Percentiles rank a stretch among this genome's conserved stretches.
phyloP scores from a whole-genome alignment of 2,113 vertebrate species.

The Heterocephalus glaber region DNA sequence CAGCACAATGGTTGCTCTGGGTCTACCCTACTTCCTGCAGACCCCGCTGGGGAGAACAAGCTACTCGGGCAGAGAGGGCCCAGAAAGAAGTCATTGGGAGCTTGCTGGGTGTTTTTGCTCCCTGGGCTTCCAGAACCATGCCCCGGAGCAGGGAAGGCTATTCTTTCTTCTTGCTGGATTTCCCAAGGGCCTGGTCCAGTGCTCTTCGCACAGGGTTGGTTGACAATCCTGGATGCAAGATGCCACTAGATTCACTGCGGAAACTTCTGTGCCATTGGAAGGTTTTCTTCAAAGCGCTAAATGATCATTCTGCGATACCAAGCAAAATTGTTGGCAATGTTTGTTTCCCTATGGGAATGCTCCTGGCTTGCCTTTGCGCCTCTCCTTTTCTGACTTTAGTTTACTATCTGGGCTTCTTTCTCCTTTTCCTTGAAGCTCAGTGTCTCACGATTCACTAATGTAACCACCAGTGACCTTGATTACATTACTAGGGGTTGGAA shows the following conservation, averaged over 20 bases:
- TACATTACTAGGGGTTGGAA: not conserved
- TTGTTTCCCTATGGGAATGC: not conserved
- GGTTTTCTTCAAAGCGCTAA: not conserved
- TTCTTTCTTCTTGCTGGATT: not conserved
- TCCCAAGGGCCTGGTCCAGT: not conserved
- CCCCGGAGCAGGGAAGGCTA: not conserved
- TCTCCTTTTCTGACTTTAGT: not conserved
- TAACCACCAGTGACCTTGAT: not conserved
- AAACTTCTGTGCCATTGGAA: not conserved
- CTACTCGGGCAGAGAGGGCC: rapidly evolving
- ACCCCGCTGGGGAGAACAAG: not conserved
- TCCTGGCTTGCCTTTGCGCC: not conserved
- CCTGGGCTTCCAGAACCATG: not conserved
- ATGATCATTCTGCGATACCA: not conserved
- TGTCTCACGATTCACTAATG: not conserved
- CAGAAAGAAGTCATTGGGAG: conserved; percentile 26
- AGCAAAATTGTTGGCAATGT: not conserved
- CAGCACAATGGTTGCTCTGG: not conserved
- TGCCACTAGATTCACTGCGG: not conserved
- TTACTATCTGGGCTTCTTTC: not conserved
- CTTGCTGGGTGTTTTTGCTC: not conserved
- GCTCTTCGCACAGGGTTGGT: not conserved
- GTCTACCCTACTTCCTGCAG: conserved; percentile 30
- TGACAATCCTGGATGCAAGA: not conserved
- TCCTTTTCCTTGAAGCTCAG: not conserved